These are phyloP conservation scores for Heterodera schachtii DNA, from an alignment of 1,140 invertebrate species.

Conservation along the genomic window DNA sequence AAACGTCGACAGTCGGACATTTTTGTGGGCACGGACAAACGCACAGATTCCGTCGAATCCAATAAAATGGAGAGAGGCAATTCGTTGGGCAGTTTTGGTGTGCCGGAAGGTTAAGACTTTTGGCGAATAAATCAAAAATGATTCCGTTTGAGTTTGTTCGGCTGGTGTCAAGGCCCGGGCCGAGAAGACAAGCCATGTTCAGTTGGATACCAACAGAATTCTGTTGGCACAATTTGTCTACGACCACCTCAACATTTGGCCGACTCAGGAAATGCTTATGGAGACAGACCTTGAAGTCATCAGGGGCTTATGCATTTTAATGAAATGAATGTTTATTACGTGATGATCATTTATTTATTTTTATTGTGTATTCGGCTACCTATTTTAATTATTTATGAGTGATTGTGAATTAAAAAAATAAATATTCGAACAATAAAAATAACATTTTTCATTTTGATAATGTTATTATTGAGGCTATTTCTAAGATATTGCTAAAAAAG, in stretches of 20 bases:
- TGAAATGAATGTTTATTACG: too few species aligned
- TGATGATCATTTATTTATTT: too few species aligned
- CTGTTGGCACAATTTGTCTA: constrained; percentile 29
- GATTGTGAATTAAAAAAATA: too few species aligned
- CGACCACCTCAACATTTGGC: constrained; percentile 19
- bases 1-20: constrained; percentile 11
- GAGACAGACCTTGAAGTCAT: constrained; percentile 1
- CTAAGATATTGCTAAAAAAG: too few species aligned
- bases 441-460: too few species aligned
- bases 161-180: constrained; percentile 19
- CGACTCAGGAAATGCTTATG: constrained; percentile 3
- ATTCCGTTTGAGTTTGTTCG: constrained; percentile 9
- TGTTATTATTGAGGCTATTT: too few species aligned
- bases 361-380: too few species aligned
- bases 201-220: constrained; percentile 19
- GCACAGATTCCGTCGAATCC: constrained; percentile 7
- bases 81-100: background rate
- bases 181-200: constrained; percentile 23
- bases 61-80: background rate
- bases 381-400: too few species aligned
- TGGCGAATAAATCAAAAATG: background rate
- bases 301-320: background rate
- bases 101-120: background rate
- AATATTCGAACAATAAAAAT: too few species aligned
- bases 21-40: constrained; percentile 1